Conservation (phyloP, 2,888 invertebrate genomes). For the Leptinotarsa juncta region DNA sequence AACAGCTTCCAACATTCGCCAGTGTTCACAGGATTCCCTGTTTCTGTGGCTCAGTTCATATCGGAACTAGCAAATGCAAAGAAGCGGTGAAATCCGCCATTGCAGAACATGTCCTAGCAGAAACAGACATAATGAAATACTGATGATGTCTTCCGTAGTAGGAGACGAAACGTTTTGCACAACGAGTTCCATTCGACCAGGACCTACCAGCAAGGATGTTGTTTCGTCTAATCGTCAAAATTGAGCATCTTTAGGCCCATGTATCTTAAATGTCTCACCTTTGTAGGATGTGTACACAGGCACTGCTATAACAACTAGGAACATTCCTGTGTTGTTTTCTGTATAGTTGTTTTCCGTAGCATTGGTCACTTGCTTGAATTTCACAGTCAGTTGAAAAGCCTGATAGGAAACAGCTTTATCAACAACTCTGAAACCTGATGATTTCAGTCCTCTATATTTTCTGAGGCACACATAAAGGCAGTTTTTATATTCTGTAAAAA, state of each 20-base stretch:
- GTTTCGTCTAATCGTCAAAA: not conserved
- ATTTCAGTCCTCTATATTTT: slow-evolving; percentile 73
- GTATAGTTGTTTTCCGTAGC: slow-evolving; percentile 55
- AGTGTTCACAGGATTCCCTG: no score
- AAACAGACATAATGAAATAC: no score
- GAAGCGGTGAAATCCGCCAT: no score
- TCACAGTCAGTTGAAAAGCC: slow-evolving; percentile 79
- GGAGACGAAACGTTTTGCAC: no score
- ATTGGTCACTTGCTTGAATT: slow-evolving; percentile 74
- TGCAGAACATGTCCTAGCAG: no score
- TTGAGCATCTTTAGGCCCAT: no score
- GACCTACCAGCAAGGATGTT: not conserved
- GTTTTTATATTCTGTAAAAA: slow-evolving; percentile 64
- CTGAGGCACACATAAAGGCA: slow-evolving; percentile 75
- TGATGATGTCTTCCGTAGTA: no score
- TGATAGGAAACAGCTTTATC: slow-evolving; percentile 73
- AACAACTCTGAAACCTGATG: slow-evolving; percentile 73
- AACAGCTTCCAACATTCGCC: no score
- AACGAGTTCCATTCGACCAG: no score
- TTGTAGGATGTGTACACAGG: slow-evolving; percentile 81
- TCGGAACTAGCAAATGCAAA: no score
- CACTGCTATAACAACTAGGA: slow-evolving; percentile 79
- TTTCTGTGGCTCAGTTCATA: no score
- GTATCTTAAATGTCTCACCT: slow-evolving; percentile 68
- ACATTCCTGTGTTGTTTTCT: slow-evolving; percentile 66